Base-by-base conservation (phyloP, 2,888 invertebrate genomes). In the Muscina levida region DNA sequence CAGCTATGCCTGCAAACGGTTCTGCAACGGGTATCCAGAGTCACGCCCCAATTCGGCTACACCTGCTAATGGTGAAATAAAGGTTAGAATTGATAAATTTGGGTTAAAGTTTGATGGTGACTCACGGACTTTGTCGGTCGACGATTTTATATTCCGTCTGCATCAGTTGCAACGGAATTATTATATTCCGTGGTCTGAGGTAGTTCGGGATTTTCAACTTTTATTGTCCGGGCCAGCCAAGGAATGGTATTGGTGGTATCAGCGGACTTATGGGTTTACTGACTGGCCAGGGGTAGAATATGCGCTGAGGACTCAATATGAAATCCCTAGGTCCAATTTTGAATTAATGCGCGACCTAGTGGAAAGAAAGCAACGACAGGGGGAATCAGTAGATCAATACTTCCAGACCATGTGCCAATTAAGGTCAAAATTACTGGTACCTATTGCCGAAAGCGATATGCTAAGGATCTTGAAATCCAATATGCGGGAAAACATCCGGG, bases 81-180 rank as follows among this genome's bases (percentile, higher is more conserved):
- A 31, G 22, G 37, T 85, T 82, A 81, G 46, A 8, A 46, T 46
- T 1, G n/a, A 46, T n/a, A n/a, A 17, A 46, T 15, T 46, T n/a
- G 46, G 46, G 79, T 77, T 82, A 79, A 82, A 78, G 84, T 56
- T 39, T 39, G 48, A 85, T 83, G 80, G 79, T 65, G 84, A 84
- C 84, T 13, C 37, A 4, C 1, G 11, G 1, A 24, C 11, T n/a
- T 37, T 15, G 59, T 26, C n/a, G 5, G 10, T 59, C 11, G 48
- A 48, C 3, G 19, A 19, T 15, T 48, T 48, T 8, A 17, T 46
- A n/a, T 46, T n/a, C 15, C n/a, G 46, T 1, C 15, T 46, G 17
- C 15, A 46, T 3, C 19, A 17, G 4, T 22, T 56, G 15, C 53
- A 56, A 42, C n/a, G 39, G 8, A 15, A 56, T n/a, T 70, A 70